Conservation (phyloP, 2,888 invertebrate species). For the Craniophora ligustri region DNA sequence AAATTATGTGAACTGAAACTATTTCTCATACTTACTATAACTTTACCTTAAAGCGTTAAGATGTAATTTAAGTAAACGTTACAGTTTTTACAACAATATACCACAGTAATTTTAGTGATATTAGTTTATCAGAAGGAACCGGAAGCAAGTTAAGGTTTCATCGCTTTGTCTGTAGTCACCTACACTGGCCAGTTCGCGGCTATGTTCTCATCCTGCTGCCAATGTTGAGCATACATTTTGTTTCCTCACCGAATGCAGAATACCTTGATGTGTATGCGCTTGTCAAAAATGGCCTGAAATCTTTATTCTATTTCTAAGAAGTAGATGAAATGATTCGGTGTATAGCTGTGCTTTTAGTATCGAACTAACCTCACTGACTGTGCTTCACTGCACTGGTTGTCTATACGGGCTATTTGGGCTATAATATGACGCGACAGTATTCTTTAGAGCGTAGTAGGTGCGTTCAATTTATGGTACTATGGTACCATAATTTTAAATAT, state of each 20-base stretch:
- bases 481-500: too few species aligned
- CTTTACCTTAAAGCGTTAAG: too few species aligned
- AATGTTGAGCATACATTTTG: slow-evolving; percentile 23
- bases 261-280: slow-evolving; percentile 22
- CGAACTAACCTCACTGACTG: slow-evolving; percentile 34
- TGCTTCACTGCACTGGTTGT: slow-evolving; percentile 27
- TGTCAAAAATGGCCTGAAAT: slow-evolving; percentile 11
- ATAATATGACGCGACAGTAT: not conserved
- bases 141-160: slow-evolving; percentile 53
- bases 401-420: slow-evolving; percentile 11
- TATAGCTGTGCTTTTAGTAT: slow-evolving; percentile 28
- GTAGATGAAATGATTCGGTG: slow-evolving; percentile 10
- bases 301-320: not conserved
- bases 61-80: too few species aligned
- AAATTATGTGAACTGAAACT: too few species aligned
- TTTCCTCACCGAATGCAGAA: slow-evolving; percentile 3
- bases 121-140: slow-evolving; percentile 31
- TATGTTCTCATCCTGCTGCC: slow-evolving; percentile 12
- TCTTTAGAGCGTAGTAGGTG: too few species aligned
- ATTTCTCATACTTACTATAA: too few species aligned
- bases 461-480: too few species aligned
- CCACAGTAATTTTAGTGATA: not conserved
- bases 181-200: slow-evolving; percentile 26
- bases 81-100: not conserved
- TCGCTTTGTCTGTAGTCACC: slow-evolving; percentile 76